Conservation (phyloP, 2,888 invertebrate species). For the Arrhopalites spinosus region DNA sequence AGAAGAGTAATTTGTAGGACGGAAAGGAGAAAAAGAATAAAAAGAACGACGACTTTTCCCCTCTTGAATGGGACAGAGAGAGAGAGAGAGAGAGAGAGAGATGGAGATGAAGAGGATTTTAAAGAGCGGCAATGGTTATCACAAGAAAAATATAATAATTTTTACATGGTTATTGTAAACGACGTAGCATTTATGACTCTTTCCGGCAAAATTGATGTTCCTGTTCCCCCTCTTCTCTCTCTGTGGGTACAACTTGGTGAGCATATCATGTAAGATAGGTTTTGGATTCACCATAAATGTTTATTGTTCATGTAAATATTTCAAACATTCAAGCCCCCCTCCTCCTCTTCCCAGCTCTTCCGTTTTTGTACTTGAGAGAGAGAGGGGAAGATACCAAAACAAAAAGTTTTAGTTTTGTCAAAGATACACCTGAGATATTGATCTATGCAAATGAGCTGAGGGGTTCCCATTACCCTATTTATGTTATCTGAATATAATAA, state of each 20-base stretch:
- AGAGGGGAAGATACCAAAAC: too few relatives aligned
- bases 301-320: slow-evolving; percentile 37
- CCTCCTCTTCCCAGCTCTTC: background rate
- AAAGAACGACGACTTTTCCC: slow-evolving; percentile 1
- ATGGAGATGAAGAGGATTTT: background rate
- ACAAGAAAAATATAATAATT: slow-evolving; percentile 25
- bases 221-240: slow-evolving; percentile 14
- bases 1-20: too few relatives aligned
- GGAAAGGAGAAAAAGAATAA: background rate
- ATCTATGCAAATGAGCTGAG: slow-evolving; percentile 27
- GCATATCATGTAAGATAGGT: background rate
- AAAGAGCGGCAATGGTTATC: background rate
- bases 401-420: background rate
- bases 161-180: slow-evolving; percentile 33
- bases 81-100: background rate
- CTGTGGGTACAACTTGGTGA: background rate
- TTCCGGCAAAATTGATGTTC: slow-evolving; percentile 34
- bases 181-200: slow-evolving; percentile 40
- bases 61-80: background rate
- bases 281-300: slow-evolving; percentile 29
- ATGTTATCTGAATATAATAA: background rate
- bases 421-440: slow-evolving; percentile 30
- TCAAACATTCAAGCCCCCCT: slow-evolving; percentile 15
- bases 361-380: background rate
- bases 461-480: slow-evolving; percentile 11